These are phyloP conservation scores for Athripsodes cinereus DNA, from an alignment of 2,888 invertebrate species.

Conservation along the genomic window DNA sequence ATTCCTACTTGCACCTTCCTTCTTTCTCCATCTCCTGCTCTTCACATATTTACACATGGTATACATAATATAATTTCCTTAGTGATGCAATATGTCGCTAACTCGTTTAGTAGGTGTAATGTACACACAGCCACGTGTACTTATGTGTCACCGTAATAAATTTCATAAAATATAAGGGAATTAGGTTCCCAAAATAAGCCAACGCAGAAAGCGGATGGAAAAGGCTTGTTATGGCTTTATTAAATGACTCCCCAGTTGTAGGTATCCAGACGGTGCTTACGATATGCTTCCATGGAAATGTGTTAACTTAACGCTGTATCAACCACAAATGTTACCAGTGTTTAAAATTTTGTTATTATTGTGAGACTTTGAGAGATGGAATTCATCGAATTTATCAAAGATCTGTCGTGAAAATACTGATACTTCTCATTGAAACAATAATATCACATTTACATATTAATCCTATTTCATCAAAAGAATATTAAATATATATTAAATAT, in stretches of 20 bases:
- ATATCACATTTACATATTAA: too few species aligned
- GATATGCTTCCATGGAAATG: background rate
- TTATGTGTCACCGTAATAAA: conserved; percentile 1
- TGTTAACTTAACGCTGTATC: too few species aligned
- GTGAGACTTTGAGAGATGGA: too few species aligned
- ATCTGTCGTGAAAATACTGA: too few species aligned
- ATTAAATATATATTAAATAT: too few species aligned
- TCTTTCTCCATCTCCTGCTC: background rate
- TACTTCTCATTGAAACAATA: too few species aligned
- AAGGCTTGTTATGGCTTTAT: conserved; percentile 13
- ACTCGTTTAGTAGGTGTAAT: background rate
- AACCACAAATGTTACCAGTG: too few species aligned
- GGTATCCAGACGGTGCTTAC: too few species aligned
- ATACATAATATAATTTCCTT: background rate
- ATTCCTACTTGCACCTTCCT: background rate
- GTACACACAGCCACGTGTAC: background rate
- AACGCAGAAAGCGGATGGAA: conserved; percentile 9
- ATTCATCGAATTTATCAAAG: too few species aligned
- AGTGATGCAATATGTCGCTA: background rate
- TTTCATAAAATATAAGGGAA: background rate
- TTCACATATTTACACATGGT: background rate
- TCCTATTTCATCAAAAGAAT: too few species aligned
- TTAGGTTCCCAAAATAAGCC: conserved; percentile 1
- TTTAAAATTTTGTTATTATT: too few species aligned
- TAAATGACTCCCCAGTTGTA: conserved; percentile 10